Evolutionary conservation across 1,140 invertebrate species (phyloP).

Genomic region (Amyelois transitella): DNA sequence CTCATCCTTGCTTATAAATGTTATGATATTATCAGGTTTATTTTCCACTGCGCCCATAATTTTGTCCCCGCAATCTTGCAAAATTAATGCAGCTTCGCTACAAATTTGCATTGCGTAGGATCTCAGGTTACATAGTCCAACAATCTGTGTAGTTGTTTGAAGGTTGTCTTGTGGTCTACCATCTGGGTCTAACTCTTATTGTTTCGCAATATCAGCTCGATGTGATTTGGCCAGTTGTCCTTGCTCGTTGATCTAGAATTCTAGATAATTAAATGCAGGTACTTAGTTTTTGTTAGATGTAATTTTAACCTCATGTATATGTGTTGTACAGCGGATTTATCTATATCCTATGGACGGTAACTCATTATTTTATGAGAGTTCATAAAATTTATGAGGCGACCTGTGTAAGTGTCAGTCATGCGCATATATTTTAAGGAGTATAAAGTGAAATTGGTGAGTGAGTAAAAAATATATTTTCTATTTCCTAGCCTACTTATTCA

Average conservation of each 20-base stretch:
- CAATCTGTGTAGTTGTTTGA: constrained; percentile 43
- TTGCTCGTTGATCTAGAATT: background rate
- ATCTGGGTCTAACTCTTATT: constrained; percentile 24
- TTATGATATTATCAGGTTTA: background rate
- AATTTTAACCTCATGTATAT: too few relatives aligned
- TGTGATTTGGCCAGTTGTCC: background rate
- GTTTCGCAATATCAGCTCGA: constrained; percentile 21
- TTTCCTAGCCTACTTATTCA: too few relatives aligned
- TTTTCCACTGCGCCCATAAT: background rate
- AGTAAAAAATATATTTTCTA: background rate
- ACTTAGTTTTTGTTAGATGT: too few relatives aligned
- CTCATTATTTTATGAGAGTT: constrained; percentile 55
- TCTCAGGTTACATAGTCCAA: constrained; percentile 38
- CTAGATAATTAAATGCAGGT: background rate
- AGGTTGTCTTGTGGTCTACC: constrained; percentile 29
- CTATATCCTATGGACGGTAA: constrained; percentile 3
- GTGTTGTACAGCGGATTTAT: background rate
- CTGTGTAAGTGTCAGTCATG: constrained; percentile 33
- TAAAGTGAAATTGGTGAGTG: constrained; percentile 56
- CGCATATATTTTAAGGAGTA: constrained; percentile 64
- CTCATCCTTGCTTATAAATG: too few relatives aligned
- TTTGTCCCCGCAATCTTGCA: background rate
- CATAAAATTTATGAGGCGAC: constrained; percentile 58
- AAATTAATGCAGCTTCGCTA: constrained; percentile 2
- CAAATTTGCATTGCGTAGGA: constrained; percentile 36